Evolutionary conservation across 2,888 invertebrate species (phyloP).

Genomic region (Zonitis immaculata): DNA sequence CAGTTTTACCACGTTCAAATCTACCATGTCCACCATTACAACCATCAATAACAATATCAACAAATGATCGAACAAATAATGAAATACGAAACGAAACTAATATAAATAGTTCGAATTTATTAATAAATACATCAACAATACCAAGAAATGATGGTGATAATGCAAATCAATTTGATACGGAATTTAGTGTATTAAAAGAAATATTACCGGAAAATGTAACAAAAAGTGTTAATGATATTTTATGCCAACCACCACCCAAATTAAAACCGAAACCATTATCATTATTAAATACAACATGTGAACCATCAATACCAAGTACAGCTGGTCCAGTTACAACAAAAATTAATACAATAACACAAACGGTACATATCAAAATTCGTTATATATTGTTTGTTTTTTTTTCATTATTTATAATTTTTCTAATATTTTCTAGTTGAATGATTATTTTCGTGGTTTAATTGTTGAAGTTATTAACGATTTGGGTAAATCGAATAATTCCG

Average conservation of each 20-base stretch:
- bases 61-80: not conserved
- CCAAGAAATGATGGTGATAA: slow-evolving; percentile 8
- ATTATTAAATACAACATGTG: slow-evolving; percentile 47
- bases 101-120: not conserved
- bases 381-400: too few relatives aligned
- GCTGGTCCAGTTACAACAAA: slow-evolving; percentile 41
- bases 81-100: not conserved
- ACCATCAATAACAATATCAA: not conserved
- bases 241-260: slow-evolving; percentile 44
- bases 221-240: slow-evolving; percentile 38
- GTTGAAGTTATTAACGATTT: slow-evolving; percentile 64
- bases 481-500: slow-evolving; percentile 52
- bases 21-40: slow-evolving; percentile 2
- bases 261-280: slow-evolving; percentile 50
- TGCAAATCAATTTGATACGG: slow-evolving; percentile 25
- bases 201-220: slow-evolving; percentile 38
- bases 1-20: not conserved
- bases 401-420: slow-evolving; percentile 5
- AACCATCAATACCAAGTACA: slow-evolving; percentile 36
- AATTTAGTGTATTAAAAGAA: slow-evolving; percentile 32
- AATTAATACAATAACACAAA: slow-evolving; percentile 45
- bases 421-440: too few relatives aligned
- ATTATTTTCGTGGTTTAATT: slow-evolving; percentile 65
- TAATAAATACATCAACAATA: slow-evolving; percentile 3
- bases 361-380: slow-evolving; percentile 39